Conservation (phyloP, 1,140 invertebrate species). For the Oedothorax gibbosus region DNA sequence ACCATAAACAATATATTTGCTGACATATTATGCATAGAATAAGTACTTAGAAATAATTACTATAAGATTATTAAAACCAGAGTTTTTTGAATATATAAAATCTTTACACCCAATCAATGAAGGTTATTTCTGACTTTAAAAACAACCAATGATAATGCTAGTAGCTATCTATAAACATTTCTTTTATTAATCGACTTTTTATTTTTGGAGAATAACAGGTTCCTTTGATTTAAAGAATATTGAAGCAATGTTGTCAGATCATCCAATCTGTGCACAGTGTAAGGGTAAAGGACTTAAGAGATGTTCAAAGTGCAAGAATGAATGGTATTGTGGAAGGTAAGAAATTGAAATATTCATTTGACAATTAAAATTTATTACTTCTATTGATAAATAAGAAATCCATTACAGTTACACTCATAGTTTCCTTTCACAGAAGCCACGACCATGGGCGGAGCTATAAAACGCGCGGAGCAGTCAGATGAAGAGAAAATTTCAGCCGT, state of each 20-base stretch:
- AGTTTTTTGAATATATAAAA: neutral
- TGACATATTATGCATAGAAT: too few species aligned
- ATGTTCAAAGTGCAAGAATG: constrained; percentile 46
- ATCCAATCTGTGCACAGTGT: constrained; percentile 21
- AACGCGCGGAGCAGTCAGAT: too few species aligned
- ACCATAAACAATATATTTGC: too few species aligned
- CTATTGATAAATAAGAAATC: neutral
- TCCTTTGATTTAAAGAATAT: constrained; percentile 45
- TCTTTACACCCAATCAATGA: neutral
- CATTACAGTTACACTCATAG: neutral
- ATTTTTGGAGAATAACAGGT: neutral
- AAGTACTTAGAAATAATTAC: neutral
- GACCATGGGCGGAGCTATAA: too few species aligned
- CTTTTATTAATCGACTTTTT: neutral
- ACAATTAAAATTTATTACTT: neutral
- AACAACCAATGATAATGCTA: neutral
- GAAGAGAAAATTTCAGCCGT: too few species aligned
- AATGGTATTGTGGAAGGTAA: constrained; percentile 56
- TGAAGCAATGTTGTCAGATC: constrained; percentile 40
- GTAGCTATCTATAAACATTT: neutral
- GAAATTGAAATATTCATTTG: neutral
- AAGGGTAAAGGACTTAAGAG: constrained; percentile 24
- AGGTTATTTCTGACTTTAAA: neutral
- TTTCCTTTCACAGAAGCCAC: neutral
- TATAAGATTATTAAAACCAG: neutral